These are phyloP conservation scores for Scaptodrosophila lebanonensis DNA, from an alignment of 1,140 invertebrate genomes.

Conservation along the genomic window DNA sequence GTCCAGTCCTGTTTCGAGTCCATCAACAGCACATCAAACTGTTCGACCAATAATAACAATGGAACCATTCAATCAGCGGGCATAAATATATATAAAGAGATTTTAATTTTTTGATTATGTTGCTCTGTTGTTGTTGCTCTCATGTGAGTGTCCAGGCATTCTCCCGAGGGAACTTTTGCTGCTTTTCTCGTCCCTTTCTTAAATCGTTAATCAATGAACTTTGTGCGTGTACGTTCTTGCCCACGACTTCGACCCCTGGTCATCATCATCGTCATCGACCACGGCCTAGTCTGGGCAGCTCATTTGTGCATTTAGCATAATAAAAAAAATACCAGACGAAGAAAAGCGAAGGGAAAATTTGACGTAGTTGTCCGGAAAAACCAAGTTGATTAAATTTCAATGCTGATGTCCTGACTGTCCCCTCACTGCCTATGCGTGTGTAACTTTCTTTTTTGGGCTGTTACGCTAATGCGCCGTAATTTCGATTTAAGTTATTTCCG, in stretches of 20 bases:
- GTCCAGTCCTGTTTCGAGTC: conserved; percentile 34
- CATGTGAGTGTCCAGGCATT: conserved; percentile 27
- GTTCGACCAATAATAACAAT: conserved; percentile 70
- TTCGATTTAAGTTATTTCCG: conserved; percentile 67
- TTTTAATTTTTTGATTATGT: conserved; percentile 77
- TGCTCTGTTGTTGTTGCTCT: conserved; percentile 18
- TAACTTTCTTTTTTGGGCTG: too few species aligned
- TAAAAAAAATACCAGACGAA: conserved; percentile 57
- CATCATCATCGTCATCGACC: conserved; percentile 17
- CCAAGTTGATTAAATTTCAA: conserved; percentile 73
- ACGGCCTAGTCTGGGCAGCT: conserved; percentile 19
- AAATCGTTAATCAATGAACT: conserved; percentile 76
- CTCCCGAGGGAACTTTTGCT: conserved; percentile 34
- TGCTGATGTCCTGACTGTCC: conserved; percentile 35
- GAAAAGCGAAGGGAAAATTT: too few species aligned
- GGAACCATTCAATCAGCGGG: conserved; percentile 75
- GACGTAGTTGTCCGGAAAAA: conserved; percentile 62
- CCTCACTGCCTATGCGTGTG: conserved; percentile 3
- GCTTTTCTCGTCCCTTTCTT: conserved; percentile 28
- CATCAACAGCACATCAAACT: conserved; percentile 72
- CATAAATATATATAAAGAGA: conserved; percentile 75
- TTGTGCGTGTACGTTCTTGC: conserved; percentile 33
- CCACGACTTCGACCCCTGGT: conserved; percentile 52
- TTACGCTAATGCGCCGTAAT: conserved; percentile 71
- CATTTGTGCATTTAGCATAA: conserved; percentile 71